A percentile compares a stretch with the other conserved stretches of the same genome.
Evolutionary conservation across 2,797 vertebrate genomes (phyloP).

Genomic region (Xenentodon cancila): DNA sequence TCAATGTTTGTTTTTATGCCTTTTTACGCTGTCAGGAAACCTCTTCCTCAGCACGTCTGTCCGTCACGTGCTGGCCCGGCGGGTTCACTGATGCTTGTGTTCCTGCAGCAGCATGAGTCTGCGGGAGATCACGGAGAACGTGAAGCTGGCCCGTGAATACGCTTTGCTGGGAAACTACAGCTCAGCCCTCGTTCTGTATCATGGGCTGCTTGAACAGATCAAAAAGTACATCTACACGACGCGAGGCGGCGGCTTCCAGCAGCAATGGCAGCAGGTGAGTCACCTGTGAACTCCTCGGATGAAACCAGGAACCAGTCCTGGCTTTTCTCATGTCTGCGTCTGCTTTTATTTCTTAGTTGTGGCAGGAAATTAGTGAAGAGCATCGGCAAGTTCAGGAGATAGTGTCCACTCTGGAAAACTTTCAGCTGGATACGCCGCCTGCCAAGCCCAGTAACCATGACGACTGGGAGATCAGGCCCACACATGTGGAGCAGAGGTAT

Average conservation of each 20-base stretch:
- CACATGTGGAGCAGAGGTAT: conserved; percentile 91
- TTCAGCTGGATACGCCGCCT: conserved; percentile 88
- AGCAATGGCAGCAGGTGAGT: conserved; percentile 94
- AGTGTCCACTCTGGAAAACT: conserved; percentile 93
- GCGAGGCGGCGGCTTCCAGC: conserved; percentile 87
- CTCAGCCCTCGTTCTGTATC: conserved; percentile 94
- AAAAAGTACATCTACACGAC: conserved; percentile 89
- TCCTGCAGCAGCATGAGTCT: conserved; percentile 88
- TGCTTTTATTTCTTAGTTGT: conserved; percentile 81
- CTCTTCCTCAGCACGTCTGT: too few relatives aligned
- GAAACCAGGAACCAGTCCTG: neutral
- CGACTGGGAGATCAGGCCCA: conserved; percentile 88
- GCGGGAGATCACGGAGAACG: conserved; percentile 94
- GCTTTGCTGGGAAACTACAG: conserved; percentile 96
- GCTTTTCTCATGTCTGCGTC: neutral
- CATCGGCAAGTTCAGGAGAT: conserved; percentile 94
- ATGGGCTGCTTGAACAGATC: conserved; percentile 95
- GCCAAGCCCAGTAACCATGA: conserved; percentile 84
- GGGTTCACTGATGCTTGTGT: neutral
- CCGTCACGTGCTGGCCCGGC: neutral
- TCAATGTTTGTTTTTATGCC: too few relatives aligned
- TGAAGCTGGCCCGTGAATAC: conserved; percentile 96
- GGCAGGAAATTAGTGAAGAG: conserved; percentile 95
- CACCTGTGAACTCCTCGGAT: fast-evolving
- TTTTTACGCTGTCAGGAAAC: too few relatives aligned